These are phyloP conservation scores for Dipodomys merriami DNA, from an alignment of 2,113 vertebrate genomes.

Conservation along the genomic window DNA sequence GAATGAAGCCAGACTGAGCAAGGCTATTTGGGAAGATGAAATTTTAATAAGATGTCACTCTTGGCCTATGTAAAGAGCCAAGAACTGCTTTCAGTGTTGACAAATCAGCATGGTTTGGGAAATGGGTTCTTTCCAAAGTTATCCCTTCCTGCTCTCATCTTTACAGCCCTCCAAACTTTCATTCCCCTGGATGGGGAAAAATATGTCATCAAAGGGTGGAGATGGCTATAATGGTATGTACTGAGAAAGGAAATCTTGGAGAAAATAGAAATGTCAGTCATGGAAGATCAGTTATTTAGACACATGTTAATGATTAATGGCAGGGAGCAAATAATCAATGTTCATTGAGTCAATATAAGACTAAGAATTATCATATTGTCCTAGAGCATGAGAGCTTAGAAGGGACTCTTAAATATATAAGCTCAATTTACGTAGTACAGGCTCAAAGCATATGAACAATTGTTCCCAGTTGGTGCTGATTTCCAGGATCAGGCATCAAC, in stretches of 20 bases:
- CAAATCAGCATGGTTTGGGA: constrained; percentile 39
- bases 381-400: neutral
- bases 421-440: neutral
- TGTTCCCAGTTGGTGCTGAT: neutral
- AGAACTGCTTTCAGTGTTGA: constrained; percentile 28
- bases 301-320: neutral
- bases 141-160: constrained; percentile 16
- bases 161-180: constrained; percentile 45
- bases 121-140: constrained; percentile 25
- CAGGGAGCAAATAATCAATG: neutral
- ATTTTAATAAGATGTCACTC: constrained; percentile 71
- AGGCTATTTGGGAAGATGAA: constrained; percentile 65
- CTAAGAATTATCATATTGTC: neutral
- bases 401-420: constrained; percentile 26
- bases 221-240: neutral
- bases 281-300: neutral
- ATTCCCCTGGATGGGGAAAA: constrained; percentile 38
- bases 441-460: constrained; percentile 11
- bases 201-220: neutral
- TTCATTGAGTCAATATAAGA: constrained; percentile 24
- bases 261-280: neutral
- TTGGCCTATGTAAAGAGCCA: constrained; percentile 29
- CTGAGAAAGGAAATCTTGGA: neutral
- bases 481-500: neutral
- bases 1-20: constrained; percentile 69